These are phyloP conservation scores for Watsonalla binaria DNA, from an alignment of 2,888 invertebrate species.

Conservation along the genomic window DNA sequence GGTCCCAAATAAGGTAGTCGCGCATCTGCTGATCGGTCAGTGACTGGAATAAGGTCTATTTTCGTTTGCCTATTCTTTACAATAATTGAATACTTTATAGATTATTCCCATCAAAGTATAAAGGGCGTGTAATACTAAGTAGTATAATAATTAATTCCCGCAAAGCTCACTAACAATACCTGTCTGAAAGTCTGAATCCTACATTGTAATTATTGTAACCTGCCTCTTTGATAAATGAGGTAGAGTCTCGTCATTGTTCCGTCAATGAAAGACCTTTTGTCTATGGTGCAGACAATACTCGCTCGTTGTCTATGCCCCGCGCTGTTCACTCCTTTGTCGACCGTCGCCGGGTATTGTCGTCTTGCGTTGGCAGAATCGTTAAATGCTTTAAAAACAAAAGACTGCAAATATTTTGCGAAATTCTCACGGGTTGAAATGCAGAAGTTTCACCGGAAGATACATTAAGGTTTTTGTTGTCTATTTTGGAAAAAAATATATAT, in stretches of 20 bases:
- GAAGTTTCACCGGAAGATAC: slow-evolving; percentile 3
- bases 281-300: slow-evolving; percentile 62
- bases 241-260: slow-evolving; percentile 67
- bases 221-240: slow-evolving; percentile 76
- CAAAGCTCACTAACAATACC: slow-evolving; percentile 39
- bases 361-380: slow-evolving; percentile 61
- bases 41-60: too few relatives aligned
- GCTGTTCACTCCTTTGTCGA: slow-evolving; percentile 65
- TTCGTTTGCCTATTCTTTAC: too few relatives aligned
- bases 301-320: slow-evolving; percentile 65
- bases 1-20: too few relatives aligned
- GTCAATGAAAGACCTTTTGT: slow-evolving; percentile 73
- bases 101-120: slow-evolving; percentile 38
- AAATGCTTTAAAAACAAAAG: slow-evolving; percentile 50
- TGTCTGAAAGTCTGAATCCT: slow-evolving; percentile 46
- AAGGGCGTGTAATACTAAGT: slow-evolving; percentile 35
- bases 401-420: slow-evolving; percentile 61
- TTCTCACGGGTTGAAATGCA: slow-evolving; percentile 40
- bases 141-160: slow-evolving; percentile 58
- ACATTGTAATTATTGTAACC: slow-evolving; percentile 76
- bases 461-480: not conserved
- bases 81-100: slow-evolving; percentile 17
- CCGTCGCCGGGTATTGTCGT: slow-evolving; percentile 55
- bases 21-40: too few relatives aligned
- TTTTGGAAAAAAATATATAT: too few relatives aligned